Percentiles rank a stretch among this genome's conserved stretches.
phyloP scores from a whole-genome alignment of 2,888 invertebrate species.

The Cataglyphis rosenhaueri region DNA sequence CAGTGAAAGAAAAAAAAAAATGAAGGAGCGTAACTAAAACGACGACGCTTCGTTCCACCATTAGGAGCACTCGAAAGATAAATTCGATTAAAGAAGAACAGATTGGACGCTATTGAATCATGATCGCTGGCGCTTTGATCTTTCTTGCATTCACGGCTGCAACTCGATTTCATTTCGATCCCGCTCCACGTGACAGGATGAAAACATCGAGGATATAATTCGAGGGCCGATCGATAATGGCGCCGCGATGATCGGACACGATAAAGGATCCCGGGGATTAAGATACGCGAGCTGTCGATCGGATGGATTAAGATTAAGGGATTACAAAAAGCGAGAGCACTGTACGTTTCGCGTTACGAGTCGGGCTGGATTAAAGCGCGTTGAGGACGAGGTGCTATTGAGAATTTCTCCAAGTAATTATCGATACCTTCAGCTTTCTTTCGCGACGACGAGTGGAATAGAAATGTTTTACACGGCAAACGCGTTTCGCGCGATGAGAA shows the following conservation, averaged over 20 bases:
- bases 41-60: slow-evolving; percentile 57
- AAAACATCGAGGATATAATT: slow-evolving; percentile 57
- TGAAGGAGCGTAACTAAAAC: slow-evolving; percentile 39
- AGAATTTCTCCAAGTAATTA: slow-evolving; percentile 41
- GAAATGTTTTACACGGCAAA: not conserved
- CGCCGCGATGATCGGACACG: slow-evolving; percentile 61
- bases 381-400: slow-evolving; percentile 11
- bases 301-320: slow-evolving; percentile 55
- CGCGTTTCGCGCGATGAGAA: slow-evolving; percentile 37
- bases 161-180: slow-evolving; percentile 58
- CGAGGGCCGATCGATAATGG: slow-evolving; percentile 63
- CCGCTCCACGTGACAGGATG: slow-evolving; percentile 33
- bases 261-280: slow-evolving; percentile 54
- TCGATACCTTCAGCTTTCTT: slow-evolving; percentile 10
- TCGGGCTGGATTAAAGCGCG: slow-evolving; percentile 20
- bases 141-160: slow-evolving; percentile 62
- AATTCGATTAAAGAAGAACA: slow-evolving; percentile 75
- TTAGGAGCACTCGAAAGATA: slow-evolving; percentile 50
- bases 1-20: slow-evolving; percentile 18
- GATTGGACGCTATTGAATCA: slow-evolving; percentile 73
- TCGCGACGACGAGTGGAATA: not conserved
- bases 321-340: slow-evolving; percentile 33
- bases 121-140: slow-evolving; percentile 61
- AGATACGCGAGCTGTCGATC: slow-evolving; percentile 53
- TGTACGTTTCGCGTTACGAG: slow-evolving; percentile 22